A percentile compares a stretch with the other conserved stretches of the same genome.
phyloP scores from a whole-genome alignment of 2,113 vertebrate species.

The Malurus elegans region DNA sequence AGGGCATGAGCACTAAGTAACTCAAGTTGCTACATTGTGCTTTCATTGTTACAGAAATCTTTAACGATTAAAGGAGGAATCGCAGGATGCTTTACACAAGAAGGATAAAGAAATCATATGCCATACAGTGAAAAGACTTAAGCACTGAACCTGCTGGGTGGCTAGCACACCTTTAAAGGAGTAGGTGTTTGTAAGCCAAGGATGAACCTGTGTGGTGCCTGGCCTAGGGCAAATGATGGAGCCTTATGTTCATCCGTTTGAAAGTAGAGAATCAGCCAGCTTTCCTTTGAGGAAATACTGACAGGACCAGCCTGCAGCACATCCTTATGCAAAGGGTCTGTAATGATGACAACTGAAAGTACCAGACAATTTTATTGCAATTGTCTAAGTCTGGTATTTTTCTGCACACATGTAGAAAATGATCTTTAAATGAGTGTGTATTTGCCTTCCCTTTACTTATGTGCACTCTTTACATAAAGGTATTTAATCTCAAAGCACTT shows the following conservation, averaged over 20 bases:
- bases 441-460: not conserved
- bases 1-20: not conserved
- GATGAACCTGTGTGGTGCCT: rapidly evolving
- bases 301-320: not conserved
- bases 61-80: not conserved
- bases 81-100: rapidly evolving
- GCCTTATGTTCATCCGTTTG: not conserved
- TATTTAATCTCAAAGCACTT: not conserved
- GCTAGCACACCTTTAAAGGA: not conserved
- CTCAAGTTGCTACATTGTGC: rapidly evolving
- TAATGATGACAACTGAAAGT: not conserved
- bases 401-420: rapidly evolving
- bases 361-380: not conserved
- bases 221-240: not conserved
- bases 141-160: not conserved
- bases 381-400: not conserved
- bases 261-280: not conserved
- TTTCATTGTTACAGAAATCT: not conserved
- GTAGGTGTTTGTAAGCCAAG: not conserved
- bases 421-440: not conserved
- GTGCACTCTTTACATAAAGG: not conserved
- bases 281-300: not conserved
- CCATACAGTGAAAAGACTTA: not conserved
- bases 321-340: not conserved
- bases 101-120: not conserved